Conservation (phyloP, 2,113 vertebrate species). For the Corythornis madagascariensis region DNA sequence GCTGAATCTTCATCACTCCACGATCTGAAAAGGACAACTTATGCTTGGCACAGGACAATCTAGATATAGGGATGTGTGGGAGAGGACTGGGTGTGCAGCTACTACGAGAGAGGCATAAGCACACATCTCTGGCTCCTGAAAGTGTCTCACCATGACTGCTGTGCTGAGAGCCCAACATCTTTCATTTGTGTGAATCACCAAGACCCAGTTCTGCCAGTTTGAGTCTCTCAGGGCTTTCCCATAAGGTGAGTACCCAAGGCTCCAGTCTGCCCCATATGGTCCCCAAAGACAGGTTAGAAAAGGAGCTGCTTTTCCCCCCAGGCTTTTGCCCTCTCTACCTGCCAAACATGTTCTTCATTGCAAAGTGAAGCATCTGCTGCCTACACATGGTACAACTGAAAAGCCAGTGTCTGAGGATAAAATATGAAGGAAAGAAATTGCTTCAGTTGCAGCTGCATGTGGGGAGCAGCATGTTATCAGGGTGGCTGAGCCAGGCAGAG, state of each 20-base stretch:
- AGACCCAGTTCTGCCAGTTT: neutral
- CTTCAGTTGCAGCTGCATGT: neutral
- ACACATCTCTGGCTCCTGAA: neutral
- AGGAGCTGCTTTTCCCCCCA: neutral
- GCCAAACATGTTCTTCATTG: neutral
- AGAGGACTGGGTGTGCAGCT: neutral
- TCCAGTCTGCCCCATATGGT: neutral
- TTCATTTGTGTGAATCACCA: neutral
- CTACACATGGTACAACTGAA: neutral
- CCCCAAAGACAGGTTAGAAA: neutral
- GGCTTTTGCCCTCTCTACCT: neutral
- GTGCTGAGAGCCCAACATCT: neutral
- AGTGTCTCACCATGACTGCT: rapidly evolving
- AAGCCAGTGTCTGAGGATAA: neutral
- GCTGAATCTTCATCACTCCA: neutral
- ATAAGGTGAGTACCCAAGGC: neutral
- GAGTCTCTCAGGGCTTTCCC: rapidly evolving
- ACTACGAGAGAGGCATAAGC: neutral
- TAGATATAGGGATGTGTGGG: neutral
- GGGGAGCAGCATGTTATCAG: neutral
- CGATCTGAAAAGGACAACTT: neutral
- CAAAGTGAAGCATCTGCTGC: neutral
- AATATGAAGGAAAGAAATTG: neutral
- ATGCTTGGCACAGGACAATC: neutral
- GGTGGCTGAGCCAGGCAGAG: neutral